A percentile compares a stretch with the other conserved stretches of the same genome.
Conservation (phyloP, 2,888 invertebrate genomes). For the Anagyrus pseudococci region DNA sequence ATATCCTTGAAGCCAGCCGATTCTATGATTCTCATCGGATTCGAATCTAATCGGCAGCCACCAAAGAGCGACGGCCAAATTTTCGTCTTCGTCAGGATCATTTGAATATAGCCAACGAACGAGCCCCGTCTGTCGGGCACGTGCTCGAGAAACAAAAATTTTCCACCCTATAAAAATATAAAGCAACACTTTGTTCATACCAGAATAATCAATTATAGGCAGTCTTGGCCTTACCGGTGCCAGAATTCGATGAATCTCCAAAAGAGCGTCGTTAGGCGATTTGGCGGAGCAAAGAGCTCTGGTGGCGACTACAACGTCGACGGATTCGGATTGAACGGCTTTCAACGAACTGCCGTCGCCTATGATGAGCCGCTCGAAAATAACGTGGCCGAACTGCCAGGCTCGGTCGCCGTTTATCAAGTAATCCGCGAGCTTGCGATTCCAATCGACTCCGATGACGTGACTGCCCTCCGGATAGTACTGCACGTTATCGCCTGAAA, state of each 20-base stretch:
- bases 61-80: constrained; percentile 56
- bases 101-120: constrained; percentile 48
- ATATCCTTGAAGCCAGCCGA: constrained; percentile 47
- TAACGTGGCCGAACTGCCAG: constrained; percentile 52
- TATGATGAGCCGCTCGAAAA: constrained; percentile 50
- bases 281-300: constrained; percentile 53
- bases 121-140: constrained; percentile 46
- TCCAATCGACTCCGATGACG: constrained; percentile 54
- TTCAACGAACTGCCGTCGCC: constrained; percentile 53
- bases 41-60: constrained; percentile 49
- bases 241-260: constrained; percentile 53
- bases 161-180: constrained; percentile 48
- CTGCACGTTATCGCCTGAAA: constrained; percentile 53
- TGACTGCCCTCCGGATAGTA: constrained; percentile 53
- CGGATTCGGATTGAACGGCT: constrained; percentile 45
- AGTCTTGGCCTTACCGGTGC: constrained; percentile 54
- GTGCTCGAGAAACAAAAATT: constrained; percentile 55
- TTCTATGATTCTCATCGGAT: constrained; percentile 47
- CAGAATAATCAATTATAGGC: too few species aligned
- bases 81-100: constrained; percentile 47
- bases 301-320: constrained; percentile 54
- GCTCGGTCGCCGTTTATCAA: constrained; percentile 47
- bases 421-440: constrained; percentile 50
- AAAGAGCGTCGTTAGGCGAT: constrained; percentile 47
- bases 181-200: too few species aligned